These are phyloP conservation scores for Nestor notabilis DNA, from an alignment of 2,113 vertebrate species.

Conservation along the genomic window DNA sequence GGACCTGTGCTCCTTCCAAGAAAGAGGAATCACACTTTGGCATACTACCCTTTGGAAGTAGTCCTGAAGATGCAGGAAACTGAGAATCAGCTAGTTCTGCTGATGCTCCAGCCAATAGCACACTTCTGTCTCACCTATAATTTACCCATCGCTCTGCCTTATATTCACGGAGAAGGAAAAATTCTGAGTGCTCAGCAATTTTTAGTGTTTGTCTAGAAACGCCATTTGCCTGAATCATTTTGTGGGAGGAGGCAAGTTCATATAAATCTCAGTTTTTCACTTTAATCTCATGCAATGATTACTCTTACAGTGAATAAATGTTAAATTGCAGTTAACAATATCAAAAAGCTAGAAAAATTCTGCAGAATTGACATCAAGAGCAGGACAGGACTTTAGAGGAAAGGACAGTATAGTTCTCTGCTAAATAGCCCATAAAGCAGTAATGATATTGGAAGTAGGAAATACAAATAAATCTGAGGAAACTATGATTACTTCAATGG, in stretches of 20 bases:
- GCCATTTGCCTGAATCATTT: background rate
- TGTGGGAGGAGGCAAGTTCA: background rate
- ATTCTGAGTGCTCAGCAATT: background rate
- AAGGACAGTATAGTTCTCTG: background rate
- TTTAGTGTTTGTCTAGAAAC: background rate
- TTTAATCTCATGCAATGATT: background rate
- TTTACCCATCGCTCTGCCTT: background rate
- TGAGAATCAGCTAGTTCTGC: background rate
- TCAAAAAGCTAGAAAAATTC: background rate
- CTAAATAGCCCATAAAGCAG: background rate
- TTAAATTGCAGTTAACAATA: background rate
- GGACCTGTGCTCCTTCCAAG: background rate
- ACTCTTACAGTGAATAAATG: background rate
- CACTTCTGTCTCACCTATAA: background rate
- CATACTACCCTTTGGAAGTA: background rate
- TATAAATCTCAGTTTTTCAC: background rate
- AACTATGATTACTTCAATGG: background rate
- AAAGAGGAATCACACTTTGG: background rate
- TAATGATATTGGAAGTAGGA: background rate
- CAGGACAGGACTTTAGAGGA: background rate
- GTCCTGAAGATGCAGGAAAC: background rate
- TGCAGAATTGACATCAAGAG: background rate
- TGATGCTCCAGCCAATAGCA: background rate
- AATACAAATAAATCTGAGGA: background rate
- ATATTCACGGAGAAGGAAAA: background rate